Percentiles rank a stretch among this genome's conserved stretches.
phyloP scores from a whole-genome alignment of 2,113 vertebrate species.

The Echinops telfairi region DNA sequence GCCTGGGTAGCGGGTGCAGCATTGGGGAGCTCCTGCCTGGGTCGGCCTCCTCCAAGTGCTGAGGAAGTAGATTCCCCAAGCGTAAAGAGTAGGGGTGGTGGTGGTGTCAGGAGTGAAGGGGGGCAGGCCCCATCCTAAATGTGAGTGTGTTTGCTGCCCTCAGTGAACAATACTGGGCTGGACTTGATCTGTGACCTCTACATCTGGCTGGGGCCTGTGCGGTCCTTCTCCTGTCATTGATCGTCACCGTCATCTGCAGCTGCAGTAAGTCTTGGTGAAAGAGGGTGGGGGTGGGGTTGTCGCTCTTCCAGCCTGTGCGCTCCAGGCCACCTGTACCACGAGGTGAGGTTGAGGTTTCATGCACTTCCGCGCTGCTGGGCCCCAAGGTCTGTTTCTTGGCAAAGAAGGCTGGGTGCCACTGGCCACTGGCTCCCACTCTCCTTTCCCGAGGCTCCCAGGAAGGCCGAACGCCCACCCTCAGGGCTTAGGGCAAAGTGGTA shows the following conservation, averaged over 20 bases:
- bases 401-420: neutral
- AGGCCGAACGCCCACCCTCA: no score
- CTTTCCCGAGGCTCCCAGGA: no score
- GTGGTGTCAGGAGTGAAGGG: neutral
- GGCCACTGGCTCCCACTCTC: no score
- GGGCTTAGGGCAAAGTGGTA: neutral
- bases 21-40: no score
- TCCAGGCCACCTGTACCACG: no score
- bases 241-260: conserved; percentile 79
- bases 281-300: no score
- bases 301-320: neutral
- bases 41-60: no score
- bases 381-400: neutral
- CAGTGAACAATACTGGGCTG: neutral
- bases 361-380: neutral
- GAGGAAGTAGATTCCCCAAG: no score
- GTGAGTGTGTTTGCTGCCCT: neutral
- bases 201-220: conserved; percentile 86
- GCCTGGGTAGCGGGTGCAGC: no score
- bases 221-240: conserved; percentile 88
- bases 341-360: neutral
- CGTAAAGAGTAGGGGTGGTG: no score
- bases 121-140: neutral
- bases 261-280: conserved; percentile 85
- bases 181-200: conserved; percentile 83